Base-by-base conservation (phyloP, 92 coral and sea anemone genomes). In the Montipora capitata region DNA sequence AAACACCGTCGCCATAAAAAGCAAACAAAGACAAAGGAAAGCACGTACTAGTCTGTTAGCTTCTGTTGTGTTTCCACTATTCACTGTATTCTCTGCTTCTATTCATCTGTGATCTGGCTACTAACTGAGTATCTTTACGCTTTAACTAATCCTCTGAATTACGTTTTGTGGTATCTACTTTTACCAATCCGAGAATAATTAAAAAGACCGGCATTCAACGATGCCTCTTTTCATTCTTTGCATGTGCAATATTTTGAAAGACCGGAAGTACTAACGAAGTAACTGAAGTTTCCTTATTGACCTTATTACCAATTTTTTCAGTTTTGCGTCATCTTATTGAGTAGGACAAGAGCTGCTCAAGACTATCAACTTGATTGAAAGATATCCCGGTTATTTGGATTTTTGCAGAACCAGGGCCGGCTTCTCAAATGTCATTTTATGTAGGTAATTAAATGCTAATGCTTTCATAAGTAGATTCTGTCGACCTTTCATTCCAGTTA, bases 161-260 rank as follows among this genome's bases (percentile, higher is more conserved):
- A 69, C 74, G 61, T 72, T 72, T 72, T 72, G 77, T 72, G 61
- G 4, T 72, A 72, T 72, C n/a, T 27, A 27, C 35, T 43, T 72
- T 72, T 15, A 72, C 77, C 61, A 72, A 45, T 48, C 27, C 40
- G 58, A 72, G 77, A 7, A 54, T 54, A 54, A 54, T 54, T 54
- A 4, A 54, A 10, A 54, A 54, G 12, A 10, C 59, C 10, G 59
- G 59, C 3, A 54, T 54, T 7, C 59, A 54, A 54, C 16, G 59
- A 7, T 10, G 59, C 59, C 59, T 27, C 35, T 27, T 27, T 27
- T 27, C 35, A 27, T 0, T 27, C 59, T 54, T 54, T 54, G 3
- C 10, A 13, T 54, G 59, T 54, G 59, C 59, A 54, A 54, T 54
- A 5, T 72, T 72, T 72, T 72, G 77, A 44, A 1, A 7, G 77